Evolutionary conservation across 2,888 invertebrate genomes (phyloP), one percentile per base, ranked within the genome.

Genomic region (Uloborus plumipes): DNA sequence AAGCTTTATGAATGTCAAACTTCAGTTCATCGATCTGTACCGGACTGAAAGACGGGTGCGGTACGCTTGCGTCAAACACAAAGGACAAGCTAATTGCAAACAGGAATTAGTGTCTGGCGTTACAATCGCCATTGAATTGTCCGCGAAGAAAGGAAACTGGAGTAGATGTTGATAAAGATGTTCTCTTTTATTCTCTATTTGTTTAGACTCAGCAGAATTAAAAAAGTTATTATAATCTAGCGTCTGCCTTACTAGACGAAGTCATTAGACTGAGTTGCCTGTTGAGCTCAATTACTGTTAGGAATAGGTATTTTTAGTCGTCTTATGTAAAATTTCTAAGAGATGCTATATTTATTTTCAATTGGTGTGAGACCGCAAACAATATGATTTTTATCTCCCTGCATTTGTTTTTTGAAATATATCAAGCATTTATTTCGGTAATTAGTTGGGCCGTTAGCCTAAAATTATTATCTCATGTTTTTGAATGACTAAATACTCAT

Each of bases 161-260:
- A 39, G 39, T 62, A 11, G 62, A 39, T 15, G 58, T 16, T 31
- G 26, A 62, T 62, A 18, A 72, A 72, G 61, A 72, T 26, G 51
- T 31, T 64, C 39, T 50, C 62, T 62, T 64, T 72, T 72, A 51
- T 62, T 11, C 15, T 53, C 13, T 20, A 15, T 39, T 62, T 72
- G 72, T 50, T 71, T 59, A 39, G 59, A 61, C 26, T 71, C 50
- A 31, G 15, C 9, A 31, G 62, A 11, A n/a, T 51, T 31, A 31
- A 72, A 72, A 72, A 62, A 62, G 72, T 72, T 72, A 51, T 15
- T 64, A 50, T 61, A 71, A 71, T 71, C 61, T 71, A 39, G 26
- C 47, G 62, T 14, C 64, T 31, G 50, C 31, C 67, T 22, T 2
- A 26, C 53, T 26, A 26, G 50, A 67, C 18, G 39, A 39, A 11